phyloP scores from a whole-genome alignment of 2,113 vertebrate genomes.

The Chloropsis cyanopogon region DNA sequence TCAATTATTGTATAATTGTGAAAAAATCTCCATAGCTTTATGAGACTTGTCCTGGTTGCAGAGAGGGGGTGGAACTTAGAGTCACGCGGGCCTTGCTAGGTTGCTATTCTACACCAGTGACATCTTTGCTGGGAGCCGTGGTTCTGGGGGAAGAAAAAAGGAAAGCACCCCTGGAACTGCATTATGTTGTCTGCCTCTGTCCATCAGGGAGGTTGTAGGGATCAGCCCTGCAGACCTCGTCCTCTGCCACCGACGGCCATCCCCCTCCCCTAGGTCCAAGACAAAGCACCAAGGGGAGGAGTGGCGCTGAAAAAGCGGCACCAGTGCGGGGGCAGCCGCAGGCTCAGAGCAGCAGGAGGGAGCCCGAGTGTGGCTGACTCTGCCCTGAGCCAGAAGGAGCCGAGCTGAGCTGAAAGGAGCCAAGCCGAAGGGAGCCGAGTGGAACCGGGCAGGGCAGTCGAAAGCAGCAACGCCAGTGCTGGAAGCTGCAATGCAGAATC shows the following conservation, averaged over 20 bases:
- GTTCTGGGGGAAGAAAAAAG: background rate
- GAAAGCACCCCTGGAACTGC: fast-evolving
- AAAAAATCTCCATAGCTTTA: background rate
- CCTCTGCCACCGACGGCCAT: fast-evolving
- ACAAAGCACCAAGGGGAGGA: fast-evolving
- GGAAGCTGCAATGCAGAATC: fast-evolving
- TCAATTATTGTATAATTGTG: background rate
- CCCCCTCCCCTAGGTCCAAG: fast-evolving
- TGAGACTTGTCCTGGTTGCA: background rate
- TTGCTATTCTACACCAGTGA: background rate
- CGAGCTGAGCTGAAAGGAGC: background rate
- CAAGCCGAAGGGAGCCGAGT: fast-evolving
- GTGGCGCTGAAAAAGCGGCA: fast-evolving
- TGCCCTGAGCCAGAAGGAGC: background rate
- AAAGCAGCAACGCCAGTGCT: fast-evolving
- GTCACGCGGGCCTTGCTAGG: too few relatives aligned
- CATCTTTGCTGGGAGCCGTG: fast-evolving
- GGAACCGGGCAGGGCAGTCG: fast-evolving
- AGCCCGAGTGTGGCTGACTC: fast-evolving
- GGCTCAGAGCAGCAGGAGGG: background rate
- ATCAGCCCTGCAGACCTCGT: background rate
- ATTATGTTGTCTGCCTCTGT: background rate
- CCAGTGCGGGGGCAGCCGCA: fast-evolving
- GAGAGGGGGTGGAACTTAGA: background rate
- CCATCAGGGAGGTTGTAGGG: background rate